These are phyloP conservation scores for Heteromurus nitidus DNA, from an alignment of 2,888 invertebrate species.

Conservation along the genomic window DNA sequence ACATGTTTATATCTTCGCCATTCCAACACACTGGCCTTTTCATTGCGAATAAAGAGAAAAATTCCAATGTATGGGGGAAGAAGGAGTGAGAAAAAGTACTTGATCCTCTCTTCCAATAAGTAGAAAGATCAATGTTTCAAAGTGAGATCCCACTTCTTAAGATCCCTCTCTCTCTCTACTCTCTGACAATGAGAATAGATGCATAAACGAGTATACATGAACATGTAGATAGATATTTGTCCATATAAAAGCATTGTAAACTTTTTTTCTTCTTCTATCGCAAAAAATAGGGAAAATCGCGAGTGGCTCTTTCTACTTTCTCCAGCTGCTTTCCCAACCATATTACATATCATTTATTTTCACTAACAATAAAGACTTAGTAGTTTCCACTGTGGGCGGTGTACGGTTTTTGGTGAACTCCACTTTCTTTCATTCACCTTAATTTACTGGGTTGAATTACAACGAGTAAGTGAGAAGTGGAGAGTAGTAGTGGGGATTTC, in stretches of 20 bases:
- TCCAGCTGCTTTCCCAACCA: not conserved
- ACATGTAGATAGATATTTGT: too few relatives aligned
- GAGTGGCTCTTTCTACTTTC: not conserved
- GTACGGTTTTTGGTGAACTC: constrained; percentile 49
- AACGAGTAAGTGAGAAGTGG: constrained; percentile 27
- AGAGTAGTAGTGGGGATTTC: constrained; percentile 33
- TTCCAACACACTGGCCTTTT: constrained; percentile 46
- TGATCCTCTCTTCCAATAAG: constrained; percentile 56
- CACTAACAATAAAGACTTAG: constrained; percentile 15
- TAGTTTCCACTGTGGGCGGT: constrained; percentile 42
- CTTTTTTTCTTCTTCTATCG: too few relatives aligned
- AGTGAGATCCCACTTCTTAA: constrained; percentile 43
- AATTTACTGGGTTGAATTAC: constrained; percentile 60
- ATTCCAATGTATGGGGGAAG: constrained; percentile 16
- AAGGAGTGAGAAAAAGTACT: constrained; percentile 39
- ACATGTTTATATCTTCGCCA: constrained; percentile 3
- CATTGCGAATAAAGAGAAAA: constrained; percentile 21
- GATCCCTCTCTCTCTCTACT: constrained; percentile 14
- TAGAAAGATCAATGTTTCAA: constrained; percentile 62
- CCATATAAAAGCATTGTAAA: too few relatives aligned
- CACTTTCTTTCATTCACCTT: constrained; percentile 55
- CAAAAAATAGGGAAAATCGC: not conserved
- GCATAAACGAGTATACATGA: not conserved
- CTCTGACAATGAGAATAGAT: constrained; percentile 4
- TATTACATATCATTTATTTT: constrained; percentile 4